These are phyloP conservation scores for Dallia pectoralis DNA, from an alignment of 2,797 vertebrate genomes.

Conservation along the genomic window DNA sequence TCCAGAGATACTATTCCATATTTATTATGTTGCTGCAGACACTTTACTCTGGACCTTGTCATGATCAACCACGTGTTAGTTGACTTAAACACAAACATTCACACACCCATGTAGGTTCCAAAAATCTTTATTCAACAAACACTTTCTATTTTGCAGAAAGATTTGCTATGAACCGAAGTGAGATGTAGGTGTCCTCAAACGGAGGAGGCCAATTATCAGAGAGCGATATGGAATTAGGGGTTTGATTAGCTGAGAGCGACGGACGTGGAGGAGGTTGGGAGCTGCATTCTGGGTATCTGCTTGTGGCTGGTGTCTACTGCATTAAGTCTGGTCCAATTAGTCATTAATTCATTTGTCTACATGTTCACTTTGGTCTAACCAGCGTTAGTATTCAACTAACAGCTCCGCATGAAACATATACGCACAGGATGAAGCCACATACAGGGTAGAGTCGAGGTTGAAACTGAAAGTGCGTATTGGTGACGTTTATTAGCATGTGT, in stretches of 20 bases:
- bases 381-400: neutral
- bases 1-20: too few species aligned
- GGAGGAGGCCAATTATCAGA: conserved; percentile 1
- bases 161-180: neutral
- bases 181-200: conserved; percentile 5
- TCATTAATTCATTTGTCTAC: conserved; percentile 61
- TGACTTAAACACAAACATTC: too few species aligned
- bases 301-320: conserved; percentile 60
- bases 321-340: conserved; percentile 57
- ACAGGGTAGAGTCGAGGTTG: neutral
- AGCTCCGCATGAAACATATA: neutral
- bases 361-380: conserved; percentile 21
- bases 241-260: neutral
- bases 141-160: too few species aligned
- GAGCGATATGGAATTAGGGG: neutral
- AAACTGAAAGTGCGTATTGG: neutral
- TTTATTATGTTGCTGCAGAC: too few species aligned
- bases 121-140: too few species aligned
- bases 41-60: too few species aligned
- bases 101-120: too few species aligned
- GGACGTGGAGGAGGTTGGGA: conserved; percentile 17
- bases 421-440: conserved; percentile 1
- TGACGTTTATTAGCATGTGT: neutral
- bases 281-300: conserved; percentile 52
- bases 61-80: too few species aligned